phyloP scores from a whole-genome alignment of 2,113 vertebrate species.

The Dolichallabes microphthalmus region DNA sequence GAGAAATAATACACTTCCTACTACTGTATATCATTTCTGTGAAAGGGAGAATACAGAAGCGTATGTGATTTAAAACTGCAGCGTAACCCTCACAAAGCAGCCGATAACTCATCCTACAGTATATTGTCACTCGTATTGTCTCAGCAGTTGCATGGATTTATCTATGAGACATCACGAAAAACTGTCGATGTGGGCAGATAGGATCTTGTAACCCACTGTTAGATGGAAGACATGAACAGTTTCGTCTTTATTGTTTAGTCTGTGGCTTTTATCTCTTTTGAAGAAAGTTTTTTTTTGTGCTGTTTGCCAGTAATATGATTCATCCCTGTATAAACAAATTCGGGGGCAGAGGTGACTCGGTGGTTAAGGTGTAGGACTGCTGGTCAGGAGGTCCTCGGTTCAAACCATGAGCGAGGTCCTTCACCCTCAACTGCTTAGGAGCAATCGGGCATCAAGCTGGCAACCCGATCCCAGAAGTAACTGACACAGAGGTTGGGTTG shows the following conservation, averaged over 20 bases:
- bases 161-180: neutral
- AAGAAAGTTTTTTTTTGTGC: neutral
- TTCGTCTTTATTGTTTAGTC: constrained; percentile 1
- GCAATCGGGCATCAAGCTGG: too few species aligned
- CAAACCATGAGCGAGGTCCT: too few species aligned
- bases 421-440: too few species aligned
- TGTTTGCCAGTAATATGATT: neutral
- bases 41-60: neutral
- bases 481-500: too few species aligned
- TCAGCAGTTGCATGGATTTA: neutral
- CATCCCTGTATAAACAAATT: neutral
- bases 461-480: too few species aligned
- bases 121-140: neutral
- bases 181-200: neutral
- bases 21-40: neutral
- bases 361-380: too few species aligned
- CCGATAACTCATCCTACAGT: neutral
- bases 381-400: too few species aligned
- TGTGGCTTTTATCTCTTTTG: neutral
- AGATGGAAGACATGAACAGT: neutral
- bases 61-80: neutral
- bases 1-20: neutral
- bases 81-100: neutral
- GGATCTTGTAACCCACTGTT: neutral
- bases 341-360: neutral